Evolutionary conservation across 1,140 invertebrate species (phyloP).

Genomic region (Leptopilina boulardi): DNA sequence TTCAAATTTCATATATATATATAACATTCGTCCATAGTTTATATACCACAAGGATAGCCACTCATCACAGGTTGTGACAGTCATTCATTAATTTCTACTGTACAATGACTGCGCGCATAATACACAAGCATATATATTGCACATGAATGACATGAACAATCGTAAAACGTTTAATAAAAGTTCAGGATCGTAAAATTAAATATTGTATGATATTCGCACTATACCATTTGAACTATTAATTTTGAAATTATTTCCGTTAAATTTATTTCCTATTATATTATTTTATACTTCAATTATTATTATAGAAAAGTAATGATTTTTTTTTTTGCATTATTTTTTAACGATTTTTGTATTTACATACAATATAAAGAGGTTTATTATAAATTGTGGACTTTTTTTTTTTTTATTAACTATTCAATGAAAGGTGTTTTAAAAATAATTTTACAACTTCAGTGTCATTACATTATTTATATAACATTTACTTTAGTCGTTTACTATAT

Average conservation of each 20-base stretch:
- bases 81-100: neutral
- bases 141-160: slow-evolving; percentile 41
- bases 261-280: slow-evolving; percentile 57
- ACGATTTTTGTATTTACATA: too few relatives aligned
- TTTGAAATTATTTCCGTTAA: slow-evolving; percentile 62
- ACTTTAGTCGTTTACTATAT: too few relatives aligned
- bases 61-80: neutral
- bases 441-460: too few relatives aligned
- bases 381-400: too few relatives aligned
- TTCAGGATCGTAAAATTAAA: slow-evolving; percentile 54
- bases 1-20: slow-evolving; percentile 6
- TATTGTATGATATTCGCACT: slow-evolving; percentile 41
- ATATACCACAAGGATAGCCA: slow-evolving; percentile 26
- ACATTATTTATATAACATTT: too few relatives aligned
- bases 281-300: neutral
- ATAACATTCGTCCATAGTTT: slow-evolving; percentile 19
- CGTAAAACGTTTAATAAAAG: slow-evolving; percentile 65
- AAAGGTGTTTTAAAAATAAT: too few relatives aligned
- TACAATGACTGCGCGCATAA: neutral
- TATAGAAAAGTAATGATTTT: neutral
- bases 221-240: slow-evolving; percentile 46
- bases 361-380: too few relatives aligned
- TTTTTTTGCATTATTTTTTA: too few relatives aligned
- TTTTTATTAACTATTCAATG: too few relatives aligned
- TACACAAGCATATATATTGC: neutral